Evolutionary conservation across 2,888 invertebrate genomes (phyloP), one percentile per base, ranked within the genome.

Genomic region (Mimas tiliae): DNA sequence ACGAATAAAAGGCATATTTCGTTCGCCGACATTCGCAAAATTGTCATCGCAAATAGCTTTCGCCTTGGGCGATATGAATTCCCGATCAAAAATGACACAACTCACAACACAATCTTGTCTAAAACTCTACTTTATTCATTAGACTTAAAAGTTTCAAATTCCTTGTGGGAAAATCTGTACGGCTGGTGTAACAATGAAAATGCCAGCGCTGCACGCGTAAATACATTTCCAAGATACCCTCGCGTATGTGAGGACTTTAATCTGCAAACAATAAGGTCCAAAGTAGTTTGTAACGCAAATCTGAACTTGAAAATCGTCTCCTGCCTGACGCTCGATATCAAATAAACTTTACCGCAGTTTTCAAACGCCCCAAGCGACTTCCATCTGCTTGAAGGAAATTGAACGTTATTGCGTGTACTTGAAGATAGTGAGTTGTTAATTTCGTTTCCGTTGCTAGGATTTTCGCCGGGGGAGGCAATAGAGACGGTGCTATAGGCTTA

Each of bases 41-140:
- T 93, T 93, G 93, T 93, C 93, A 93, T 92, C 92, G 90, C 92
- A 93, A 93, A 93, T 93, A 93, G 93, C 91, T 93, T 91, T 91
- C 74, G 91, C 93, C 91, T 73, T 71, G 70, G 87, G 93, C 91
- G 70, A 72, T 76, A 68, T 71, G 76, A 72, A 67, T 63, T 33
- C 70, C 62, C 73, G 77, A 70, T 47, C 69, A 65, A 70, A 75
- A 83, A 83, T 81, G 78, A 70, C 78, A 64, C 70, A 85, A 81
- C 78, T 78, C 64, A 45, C 62, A 65, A 68, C 76, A 67, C 63
- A 34, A 21, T 33, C n/a, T 72, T 77, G 50, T 2, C 19, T 1
- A 11, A 84, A 76, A 74, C 66, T 64, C 55, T 70, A 77, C 78
- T 74, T 67, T 86, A 74, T 64, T 0, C 0, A 0, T 0, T 0